Percentiles rank a stretch among this genome's conserved stretches.
Evolutionary conservation across 2,113 vertebrate species (phyloP).

Genomic region (Chascanopsetta lugubris): DNA sequence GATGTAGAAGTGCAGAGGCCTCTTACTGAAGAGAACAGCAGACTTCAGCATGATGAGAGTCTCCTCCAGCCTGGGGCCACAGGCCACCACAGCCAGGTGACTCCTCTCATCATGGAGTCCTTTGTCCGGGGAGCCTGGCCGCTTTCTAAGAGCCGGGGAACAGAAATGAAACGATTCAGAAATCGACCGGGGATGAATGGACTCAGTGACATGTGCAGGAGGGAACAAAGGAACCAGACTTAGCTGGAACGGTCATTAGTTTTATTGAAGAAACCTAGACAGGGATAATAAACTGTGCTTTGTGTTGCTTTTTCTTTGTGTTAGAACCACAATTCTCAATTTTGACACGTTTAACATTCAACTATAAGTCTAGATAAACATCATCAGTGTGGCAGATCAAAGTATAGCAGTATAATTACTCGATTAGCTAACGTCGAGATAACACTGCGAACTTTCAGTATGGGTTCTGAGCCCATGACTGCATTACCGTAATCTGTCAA

Average conservation of each 20-base stretch:
- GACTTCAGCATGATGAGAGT: constrained; percentile 95
- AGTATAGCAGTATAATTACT: neutral
- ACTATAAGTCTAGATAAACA: neutral
- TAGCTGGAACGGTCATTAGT: constrained; percentile 14
- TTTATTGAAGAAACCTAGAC: constrained; percentile 20
- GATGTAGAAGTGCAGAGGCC: constrained; percentile 89
- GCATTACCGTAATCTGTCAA: neutral
- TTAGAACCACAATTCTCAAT: constrained; percentile 18
- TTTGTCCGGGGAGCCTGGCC: constrained; percentile 12
- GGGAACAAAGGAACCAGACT: neutral
- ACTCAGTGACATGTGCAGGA: neutral
- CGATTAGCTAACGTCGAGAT: neutral
- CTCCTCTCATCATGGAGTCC: constrained; percentile 74
- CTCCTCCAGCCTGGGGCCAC: constrained; percentile 92
- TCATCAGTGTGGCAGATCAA: neutral
- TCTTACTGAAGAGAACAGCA: constrained; percentile 89
- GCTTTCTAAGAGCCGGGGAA: constrained; percentile 49
- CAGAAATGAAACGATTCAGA: constrained; percentile 2
- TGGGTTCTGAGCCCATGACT: neutral
- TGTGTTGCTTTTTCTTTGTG: constrained; percentile 15
- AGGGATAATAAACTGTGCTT: constrained; percentile 1
- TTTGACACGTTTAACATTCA: neutral
- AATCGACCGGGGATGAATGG: neutral
- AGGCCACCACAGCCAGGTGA: constrained; percentile 95
- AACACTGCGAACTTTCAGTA: neutral